These are phyloP conservation scores for Apus apus DNA, from an alignment of 2,113 vertebrate genomes.

Conservation along the genomic window DNA sequence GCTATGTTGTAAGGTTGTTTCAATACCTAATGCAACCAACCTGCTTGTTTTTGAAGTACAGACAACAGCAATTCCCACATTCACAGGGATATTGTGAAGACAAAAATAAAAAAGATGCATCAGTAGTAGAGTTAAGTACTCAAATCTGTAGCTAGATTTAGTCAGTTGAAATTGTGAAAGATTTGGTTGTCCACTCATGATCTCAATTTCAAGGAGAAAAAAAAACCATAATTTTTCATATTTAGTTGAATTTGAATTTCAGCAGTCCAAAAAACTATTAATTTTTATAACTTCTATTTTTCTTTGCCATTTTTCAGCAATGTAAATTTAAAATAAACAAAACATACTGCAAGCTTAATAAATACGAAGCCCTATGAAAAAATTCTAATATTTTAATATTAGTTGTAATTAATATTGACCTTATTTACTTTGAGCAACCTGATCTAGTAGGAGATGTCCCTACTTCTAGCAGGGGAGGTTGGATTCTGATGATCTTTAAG, in stretches of 20 bases:
- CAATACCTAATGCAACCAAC: neutral
- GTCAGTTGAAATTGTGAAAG: neutral
- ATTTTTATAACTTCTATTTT: neutral
- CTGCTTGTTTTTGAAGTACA: neutral
- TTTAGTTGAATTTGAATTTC: neutral
- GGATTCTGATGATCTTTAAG: too few species aligned
- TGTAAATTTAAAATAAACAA: neutral
- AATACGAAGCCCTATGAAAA: neutral
- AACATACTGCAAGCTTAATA: neutral
- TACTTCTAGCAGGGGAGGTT: too few species aligned
- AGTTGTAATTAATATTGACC: too few species aligned
- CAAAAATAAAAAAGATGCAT: constrained; percentile 37
- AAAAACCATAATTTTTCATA: neutral
- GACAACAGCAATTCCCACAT: neutral
- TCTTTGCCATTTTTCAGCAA: neutral
- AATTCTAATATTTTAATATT: neutral
- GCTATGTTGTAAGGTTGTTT: neutral
- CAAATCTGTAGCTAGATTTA: neutral
- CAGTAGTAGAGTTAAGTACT: neutral
- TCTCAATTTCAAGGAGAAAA: neutral
- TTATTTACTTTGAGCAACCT: too few species aligned
- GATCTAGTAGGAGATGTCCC: too few species aligned
- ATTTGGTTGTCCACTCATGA: neutral
- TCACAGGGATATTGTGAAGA: neutral
- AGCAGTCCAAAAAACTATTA: neutral